phyloP scores from a whole-genome alignment of 1,140 invertebrate species.

The Paralvinella palmiformis region DNA sequence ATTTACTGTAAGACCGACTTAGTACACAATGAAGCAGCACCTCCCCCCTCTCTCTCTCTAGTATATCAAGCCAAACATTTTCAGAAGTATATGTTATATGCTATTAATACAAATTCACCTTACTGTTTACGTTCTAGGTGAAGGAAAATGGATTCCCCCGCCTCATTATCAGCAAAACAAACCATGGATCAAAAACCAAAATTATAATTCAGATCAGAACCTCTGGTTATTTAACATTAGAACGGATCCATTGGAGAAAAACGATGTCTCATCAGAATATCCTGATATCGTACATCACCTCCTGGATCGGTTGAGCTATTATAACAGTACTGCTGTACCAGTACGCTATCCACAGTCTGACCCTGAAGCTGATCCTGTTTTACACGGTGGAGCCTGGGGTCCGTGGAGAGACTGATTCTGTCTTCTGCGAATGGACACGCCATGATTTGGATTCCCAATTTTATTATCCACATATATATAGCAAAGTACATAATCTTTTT shows the following conservation, averaged over 20 bases:
- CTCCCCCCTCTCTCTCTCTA: not conserved
- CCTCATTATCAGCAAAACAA: not conserved
- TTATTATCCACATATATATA: no score
- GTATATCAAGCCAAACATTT: no score
- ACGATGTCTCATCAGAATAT: slow-evolving; percentile 11
- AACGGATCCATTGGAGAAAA: slow-evolving; percentile 13
- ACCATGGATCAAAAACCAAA: not conserved
- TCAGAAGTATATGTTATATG: no score
- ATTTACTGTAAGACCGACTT: not conserved
- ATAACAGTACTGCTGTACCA: slow-evolving; percentile 20
- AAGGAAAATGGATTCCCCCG: slow-evolving; percentile 1
- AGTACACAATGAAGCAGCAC: not conserved
- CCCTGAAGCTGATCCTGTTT: slow-evolving; percentile 18
- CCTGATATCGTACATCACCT: slow-evolving; percentile 16
- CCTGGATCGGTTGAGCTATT: slow-evolving; percentile 13
- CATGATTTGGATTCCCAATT: no score
- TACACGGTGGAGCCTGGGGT: slow-evolving; percentile 20
- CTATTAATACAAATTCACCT: not conserved
- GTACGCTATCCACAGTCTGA: slow-evolving; percentile 13
- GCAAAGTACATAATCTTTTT: no score
- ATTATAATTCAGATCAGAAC: not conserved
- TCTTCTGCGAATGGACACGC: no score
- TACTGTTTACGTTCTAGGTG: not conserved
- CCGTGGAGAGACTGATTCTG: slow-evolving; percentile 19
- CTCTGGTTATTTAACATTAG: slow-evolving; percentile 23